A percentile compares a stretch with the other conserved stretches of the same genome.
Evolutionary conservation across 2,888 invertebrate genomes (phyloP).

Genomic region (Junonia oenone): DNA sequence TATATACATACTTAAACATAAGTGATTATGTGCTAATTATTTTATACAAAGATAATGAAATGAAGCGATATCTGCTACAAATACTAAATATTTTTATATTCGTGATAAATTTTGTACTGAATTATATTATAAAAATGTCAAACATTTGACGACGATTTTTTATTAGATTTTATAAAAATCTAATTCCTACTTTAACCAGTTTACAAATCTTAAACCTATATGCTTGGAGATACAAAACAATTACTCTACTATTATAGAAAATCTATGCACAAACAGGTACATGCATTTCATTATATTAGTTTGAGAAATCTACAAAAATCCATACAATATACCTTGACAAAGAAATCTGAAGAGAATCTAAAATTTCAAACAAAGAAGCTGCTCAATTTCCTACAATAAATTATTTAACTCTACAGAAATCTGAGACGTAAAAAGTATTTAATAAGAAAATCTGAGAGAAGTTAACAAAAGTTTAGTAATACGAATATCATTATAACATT

Average conservation of each 20-base stretch:
- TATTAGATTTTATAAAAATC: slow-evolving; percentile 21
- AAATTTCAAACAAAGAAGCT: background rate
- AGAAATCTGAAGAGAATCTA: background rate
- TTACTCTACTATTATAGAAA: background rate
- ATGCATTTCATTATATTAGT: background rate
- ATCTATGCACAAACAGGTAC: slow-evolving; percentile 13
- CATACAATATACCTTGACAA: background rate
- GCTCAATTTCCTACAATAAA: background rate
- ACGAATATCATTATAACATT: slow-evolving; percentile 23
- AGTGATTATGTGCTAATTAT: background rate
- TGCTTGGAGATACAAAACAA: slow-evolving; percentile 10
- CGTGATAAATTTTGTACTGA: slow-evolving; percentile 20
- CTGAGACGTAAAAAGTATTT: background rate
- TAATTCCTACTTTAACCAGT: slow-evolving; percentile 8
- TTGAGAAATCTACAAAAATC: background rate
- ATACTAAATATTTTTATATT: slow-evolving; percentile 3
- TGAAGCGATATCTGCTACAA: slow-evolving; percentile 4
- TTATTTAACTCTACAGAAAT: background rate
- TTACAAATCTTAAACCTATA: slow-evolving; percentile 14
- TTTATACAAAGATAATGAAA: background rate
- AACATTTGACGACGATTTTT: slow-evolving; percentile 1
- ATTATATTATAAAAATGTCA: slow-evolving; percentile 14
- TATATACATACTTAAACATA: background rate
- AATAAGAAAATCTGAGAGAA: background rate
- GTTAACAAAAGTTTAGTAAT: background rate